phyloP scores from a whole-genome alignment of 2,797 vertebrate genomes.

The Alfaro cultratus region DNA sequence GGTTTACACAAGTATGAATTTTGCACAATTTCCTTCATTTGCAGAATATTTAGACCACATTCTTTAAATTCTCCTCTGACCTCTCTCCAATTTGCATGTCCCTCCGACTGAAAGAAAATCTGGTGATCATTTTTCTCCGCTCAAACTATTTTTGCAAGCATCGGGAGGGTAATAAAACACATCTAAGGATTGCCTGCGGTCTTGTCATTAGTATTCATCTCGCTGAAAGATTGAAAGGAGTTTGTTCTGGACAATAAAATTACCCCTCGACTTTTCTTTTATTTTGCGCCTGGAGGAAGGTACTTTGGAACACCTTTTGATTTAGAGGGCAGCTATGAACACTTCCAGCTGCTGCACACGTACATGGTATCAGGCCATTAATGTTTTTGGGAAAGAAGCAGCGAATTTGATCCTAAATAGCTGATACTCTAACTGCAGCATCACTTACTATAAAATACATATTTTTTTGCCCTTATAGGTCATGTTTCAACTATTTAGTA shows the following conservation, averaged over 20 bases:
- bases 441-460: background rate
- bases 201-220: slow-evolving; percentile 66
- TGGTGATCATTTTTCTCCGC: slow-evolving; percentile 53
- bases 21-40: slow-evolving; percentile 37
- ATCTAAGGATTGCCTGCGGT: slow-evolving; percentile 46
- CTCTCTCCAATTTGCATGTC: slow-evolving; percentile 62
- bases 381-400: background rate
- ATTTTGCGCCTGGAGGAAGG: slow-evolving; percentile 24
- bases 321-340: slow-evolving; percentile 3
- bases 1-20: slow-evolving; percentile 18
- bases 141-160: slow-evolving; percentile 47
- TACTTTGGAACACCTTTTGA: slow-evolving; percentile 17
- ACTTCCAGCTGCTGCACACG: background rate
- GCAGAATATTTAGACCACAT: slow-evolving; percentile 37
- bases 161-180: slow-evolving; percentile 54
- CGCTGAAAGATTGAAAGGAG: slow-evolving; percentile 54
- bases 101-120: slow-evolving; percentile 53
- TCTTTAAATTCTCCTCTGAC: slow-evolving; percentile 37
- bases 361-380: background rate
- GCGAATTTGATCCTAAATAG: background rate
- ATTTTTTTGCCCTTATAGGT: background rate
- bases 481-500: background rate
- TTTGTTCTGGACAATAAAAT: slow-evolving; percentile 63
- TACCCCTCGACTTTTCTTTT: slow-evolving; percentile 19
- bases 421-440: background rate